These are phyloP conservation scores for Philonicus albiceps DNA, from an alignment of 2,888 invertebrate genomes.

Conservation along the genomic window DNA sequence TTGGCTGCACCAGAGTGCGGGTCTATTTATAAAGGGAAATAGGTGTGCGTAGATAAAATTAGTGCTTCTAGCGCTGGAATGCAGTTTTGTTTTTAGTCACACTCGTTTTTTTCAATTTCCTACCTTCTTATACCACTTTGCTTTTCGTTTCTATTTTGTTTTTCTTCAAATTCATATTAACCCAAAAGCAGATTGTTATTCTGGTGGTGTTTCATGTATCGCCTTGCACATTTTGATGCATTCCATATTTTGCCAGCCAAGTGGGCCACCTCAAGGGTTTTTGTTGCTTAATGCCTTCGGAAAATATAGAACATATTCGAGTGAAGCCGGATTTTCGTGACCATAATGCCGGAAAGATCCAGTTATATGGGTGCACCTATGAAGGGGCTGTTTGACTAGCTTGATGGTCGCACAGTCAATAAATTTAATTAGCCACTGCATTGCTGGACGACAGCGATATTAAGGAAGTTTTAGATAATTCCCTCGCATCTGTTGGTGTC, in stretches of 20 bases:
- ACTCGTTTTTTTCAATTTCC: conserved; percentile 1
- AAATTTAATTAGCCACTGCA: background rate
- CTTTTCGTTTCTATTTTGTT: background rate
- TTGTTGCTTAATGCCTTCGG: conserved; percentile 3
- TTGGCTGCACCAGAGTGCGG: background rate
- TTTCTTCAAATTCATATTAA: conserved; percentile 14
- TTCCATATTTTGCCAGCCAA: background rate
- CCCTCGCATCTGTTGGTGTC: background rate
- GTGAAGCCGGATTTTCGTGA: background rate
- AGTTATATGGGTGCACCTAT: conserved; percentile 10
- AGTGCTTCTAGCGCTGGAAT: conserved; percentile 25
- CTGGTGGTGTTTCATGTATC: background rate
- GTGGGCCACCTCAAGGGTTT: background rate
- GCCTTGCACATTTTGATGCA: background rate
- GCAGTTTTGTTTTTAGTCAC: conserved; percentile 26
- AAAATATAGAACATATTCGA: background rate
- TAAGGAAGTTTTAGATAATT: background rate
- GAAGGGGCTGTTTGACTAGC: background rate
- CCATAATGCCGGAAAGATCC: background rate
- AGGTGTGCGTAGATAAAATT: conserved; percentile 26
- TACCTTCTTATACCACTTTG: background rate
- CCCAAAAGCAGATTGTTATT: conserved; percentile 31
- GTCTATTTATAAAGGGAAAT: conserved; percentile 10
- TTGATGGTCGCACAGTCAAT: background rate
- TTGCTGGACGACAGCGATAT: background rate